Conservation (phyloP, 2,113 vertebrate species). For the Xenopus laevis region DNA sequence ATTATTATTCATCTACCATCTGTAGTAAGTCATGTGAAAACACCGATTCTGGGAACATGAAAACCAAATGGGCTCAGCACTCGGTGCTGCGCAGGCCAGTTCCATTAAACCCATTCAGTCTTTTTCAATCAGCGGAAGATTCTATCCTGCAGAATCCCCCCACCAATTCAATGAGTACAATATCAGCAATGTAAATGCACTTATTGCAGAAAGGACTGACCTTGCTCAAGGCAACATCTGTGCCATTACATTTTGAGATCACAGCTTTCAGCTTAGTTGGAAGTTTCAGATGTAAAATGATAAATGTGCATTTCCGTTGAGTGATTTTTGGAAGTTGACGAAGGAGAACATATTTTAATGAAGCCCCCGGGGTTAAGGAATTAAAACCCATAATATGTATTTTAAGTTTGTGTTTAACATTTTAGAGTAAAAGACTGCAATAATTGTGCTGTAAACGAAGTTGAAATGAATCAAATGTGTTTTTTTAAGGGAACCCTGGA, state of each 20-base stretch:
- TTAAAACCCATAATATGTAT: background rate
- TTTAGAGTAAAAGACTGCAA: too few relatives aligned
- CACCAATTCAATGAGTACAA: constrained; percentile 56
- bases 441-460: too few relatives aligned
- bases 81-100: constrained; percentile 11
- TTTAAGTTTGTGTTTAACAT: too few relatives aligned
- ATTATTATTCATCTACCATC: constrained; percentile 63
- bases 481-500: too few relatives aligned
- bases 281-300: background rate
- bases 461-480: too few relatives aligned
- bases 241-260: constrained; percentile 19
- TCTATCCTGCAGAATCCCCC: constrained; percentile 72
- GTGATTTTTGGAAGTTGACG: background rate
- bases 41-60: constrained; percentile 60
- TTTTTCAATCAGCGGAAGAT: constrained; percentile 56
- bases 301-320: background rate
- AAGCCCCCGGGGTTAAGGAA: background rate
- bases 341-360: background rate
- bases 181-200: constrained; percentile 22
- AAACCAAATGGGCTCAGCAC: constrained; percentile 41
- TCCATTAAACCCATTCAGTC: constrained; percentile 52
- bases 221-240: constrained; percentile 4
- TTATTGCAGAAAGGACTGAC: constrained; percentile 14
- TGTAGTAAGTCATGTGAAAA: constrained; percentile 61
- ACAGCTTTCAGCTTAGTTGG: background rate